A percentile compares a stretch with the other conserved stretches of the same genome.
These are phyloP conservation scores for Coenonympha glycerion DNA, from an alignment of 2,888 invertebrate genomes.

Conservation along the genomic window DNA sequence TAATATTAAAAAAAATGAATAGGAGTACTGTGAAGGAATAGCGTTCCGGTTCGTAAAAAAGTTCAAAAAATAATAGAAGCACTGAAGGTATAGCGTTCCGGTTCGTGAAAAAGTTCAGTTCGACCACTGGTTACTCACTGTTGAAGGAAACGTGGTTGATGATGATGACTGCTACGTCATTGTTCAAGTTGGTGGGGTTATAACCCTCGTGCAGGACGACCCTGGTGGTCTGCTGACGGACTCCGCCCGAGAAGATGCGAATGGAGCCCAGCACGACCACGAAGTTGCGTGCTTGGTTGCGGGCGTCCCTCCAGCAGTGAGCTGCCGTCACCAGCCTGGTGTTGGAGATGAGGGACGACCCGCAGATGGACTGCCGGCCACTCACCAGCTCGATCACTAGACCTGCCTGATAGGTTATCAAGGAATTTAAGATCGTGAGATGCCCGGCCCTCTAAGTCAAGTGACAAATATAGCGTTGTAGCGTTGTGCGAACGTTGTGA, in stretches of 20 bases:
- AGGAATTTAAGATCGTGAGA: too few relatives aligned
- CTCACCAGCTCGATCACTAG: slow-evolving; percentile 32
- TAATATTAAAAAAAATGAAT: too few relatives aligned
- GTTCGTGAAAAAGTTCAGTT: too few relatives aligned
- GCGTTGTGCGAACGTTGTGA: too few relatives aligned
- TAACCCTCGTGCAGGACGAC: slow-evolving; percentile 36
- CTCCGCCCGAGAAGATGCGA: slow-evolving; percentile 35
- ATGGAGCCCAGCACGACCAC: slow-evolving; percentile 36
- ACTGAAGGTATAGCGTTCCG: too few relatives aligned
- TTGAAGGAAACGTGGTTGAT: slow-evolving; percentile 28
- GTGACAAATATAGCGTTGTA: too few relatives aligned
- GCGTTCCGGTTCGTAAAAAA: too few relatives aligned
- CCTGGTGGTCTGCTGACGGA: slow-evolving; percentile 30
- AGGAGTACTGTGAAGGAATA: too few relatives aligned
- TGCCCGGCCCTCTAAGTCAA: too few relatives aligned
- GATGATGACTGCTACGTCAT: slow-evolving; percentile 39
- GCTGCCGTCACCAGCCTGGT: slow-evolving; percentile 36
- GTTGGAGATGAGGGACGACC: slow-evolving; percentile 35
- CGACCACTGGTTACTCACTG: too few relatives aligned
- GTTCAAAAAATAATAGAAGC: too few relatives aligned
- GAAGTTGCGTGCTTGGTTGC: slow-evolving; percentile 35
- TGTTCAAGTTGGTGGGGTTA: slow-evolving; percentile 31
- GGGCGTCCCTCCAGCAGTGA: slow-evolving; percentile 38
- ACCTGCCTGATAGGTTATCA: slow-evolving; percentile 32
- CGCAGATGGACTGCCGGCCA: slow-evolving; percentile 37